Percentiles rank a stretch among this genome's conserved stretches.
Conservation (phyloP, 2,113 vertebrate genomes). For the Salvator merianae region DNA sequence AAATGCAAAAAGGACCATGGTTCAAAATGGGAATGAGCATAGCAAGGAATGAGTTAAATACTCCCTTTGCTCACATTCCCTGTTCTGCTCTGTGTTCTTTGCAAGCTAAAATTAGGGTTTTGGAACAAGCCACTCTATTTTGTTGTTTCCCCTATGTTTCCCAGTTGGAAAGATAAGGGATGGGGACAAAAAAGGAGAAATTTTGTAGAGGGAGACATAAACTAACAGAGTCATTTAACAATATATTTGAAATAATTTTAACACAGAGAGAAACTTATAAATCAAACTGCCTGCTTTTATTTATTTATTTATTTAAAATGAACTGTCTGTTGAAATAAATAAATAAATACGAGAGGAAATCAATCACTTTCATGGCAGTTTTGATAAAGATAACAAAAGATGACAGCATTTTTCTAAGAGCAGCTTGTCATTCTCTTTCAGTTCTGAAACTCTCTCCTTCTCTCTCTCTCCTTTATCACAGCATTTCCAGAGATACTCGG, state of each 20-base stretch:
- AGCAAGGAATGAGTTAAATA: not conserved
- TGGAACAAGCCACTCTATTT: too few species aligned
- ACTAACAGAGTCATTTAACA: not conserved
- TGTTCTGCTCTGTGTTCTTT: not conserved
- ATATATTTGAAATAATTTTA: not conserved
- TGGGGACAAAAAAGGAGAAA: not conserved
- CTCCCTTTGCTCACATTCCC: not conserved
- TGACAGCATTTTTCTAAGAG: not conserved
- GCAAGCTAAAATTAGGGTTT: not conserved
- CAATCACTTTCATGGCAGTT: slow-evolving; percentile 26
- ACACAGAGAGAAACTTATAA: not conserved
- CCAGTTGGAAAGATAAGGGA: not conserved
- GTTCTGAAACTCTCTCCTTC: not conserved
- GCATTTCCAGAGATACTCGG: slow-evolving; percentile 30
- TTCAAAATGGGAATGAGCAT: not conserved
- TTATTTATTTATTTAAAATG: too few species aligned
- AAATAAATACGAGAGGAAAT: not conserved
- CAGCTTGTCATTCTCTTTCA: slow-evolving; percentile 3
- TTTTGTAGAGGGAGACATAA: not conserved
- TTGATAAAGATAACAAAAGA: slow-evolving; percentile 19
- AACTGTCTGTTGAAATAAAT: not conserved
- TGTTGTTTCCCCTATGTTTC: not conserved
- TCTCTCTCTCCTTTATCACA: slow-evolving; percentile 13
- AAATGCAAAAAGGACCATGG: too few species aligned
- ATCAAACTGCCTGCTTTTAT: not conserved